Evolutionary conservation across 2,888 invertebrate genomes (phyloP), one percentile per base, ranked within the genome.

Genomic region (Chouioia cunea): DNA sequence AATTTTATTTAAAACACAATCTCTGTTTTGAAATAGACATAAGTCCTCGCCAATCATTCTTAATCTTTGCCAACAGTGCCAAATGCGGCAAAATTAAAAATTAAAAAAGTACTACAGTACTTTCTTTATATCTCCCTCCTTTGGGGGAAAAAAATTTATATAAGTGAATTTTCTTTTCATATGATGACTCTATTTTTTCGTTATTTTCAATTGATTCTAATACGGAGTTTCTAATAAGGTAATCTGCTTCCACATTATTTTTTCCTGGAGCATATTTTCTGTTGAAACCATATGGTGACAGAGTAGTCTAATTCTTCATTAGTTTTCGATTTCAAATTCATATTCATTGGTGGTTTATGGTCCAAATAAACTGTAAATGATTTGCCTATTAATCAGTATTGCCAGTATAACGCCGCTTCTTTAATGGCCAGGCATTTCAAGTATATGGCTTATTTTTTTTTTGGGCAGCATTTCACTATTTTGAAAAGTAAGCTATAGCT

Each of bases 371-470:
- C 73, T 48, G 46, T 44, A 69, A 73, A 72, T 73, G 56, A 22
- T 65, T 57, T 65, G 54, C 74, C 74, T 16, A 77, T 75, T 1
- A 77, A 65, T 70, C 73, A 77, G 59, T 74, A 73, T 54, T 77
- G 77, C 76, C 76, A 76, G 73, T 73, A 77, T 73, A 73, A 72
- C 4, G 76, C 68, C 2, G 76, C 76, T 57, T 77, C 76, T 73
- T 76, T 77, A 44, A 76, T 77, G 16, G 75, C 75, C 43, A 74
- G 64, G 54, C 74, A 75, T 70, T 78, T 75, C 16, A 76, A 71
- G 60, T 71, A 76, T 3, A 77, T 76, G 1, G 70, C 69, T 74
- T 73, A 75, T 12, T 74, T 76, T 67, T 43, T 27, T 74, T 75
- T 73, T 77, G 73, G 12, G 53, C 63, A 63, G 75, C 62, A 44